Conservation (phyloP, 1,140 invertebrate species). For the Zaprionus capensis region DNA sequence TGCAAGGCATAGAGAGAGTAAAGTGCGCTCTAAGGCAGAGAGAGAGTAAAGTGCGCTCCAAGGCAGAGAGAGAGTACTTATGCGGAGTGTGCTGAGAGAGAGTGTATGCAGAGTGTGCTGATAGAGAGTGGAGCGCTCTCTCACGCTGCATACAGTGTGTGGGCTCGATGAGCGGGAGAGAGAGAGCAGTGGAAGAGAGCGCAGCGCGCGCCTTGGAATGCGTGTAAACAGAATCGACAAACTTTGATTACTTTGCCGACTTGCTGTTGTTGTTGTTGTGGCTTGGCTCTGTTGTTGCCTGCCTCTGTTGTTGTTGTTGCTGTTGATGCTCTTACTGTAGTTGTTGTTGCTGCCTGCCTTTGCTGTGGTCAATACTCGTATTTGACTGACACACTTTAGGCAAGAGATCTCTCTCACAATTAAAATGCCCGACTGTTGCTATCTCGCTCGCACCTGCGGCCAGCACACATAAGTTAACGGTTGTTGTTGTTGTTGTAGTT, state of each 20-base stretch:
- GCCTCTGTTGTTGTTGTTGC: conserved; percentile 13
- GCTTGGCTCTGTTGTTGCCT: conserved; percentile 1
- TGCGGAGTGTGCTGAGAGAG: too few relatives aligned
- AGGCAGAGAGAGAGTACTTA: background rate
- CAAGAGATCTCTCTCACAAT: conserved; percentile 13
- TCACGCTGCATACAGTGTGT: background rate
- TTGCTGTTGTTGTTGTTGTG: background rate
- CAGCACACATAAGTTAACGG: conserved; percentile 34
- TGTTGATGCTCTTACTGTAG: background rate
- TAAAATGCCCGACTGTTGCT: background rate
- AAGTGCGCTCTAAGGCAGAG: too few relatives aligned
- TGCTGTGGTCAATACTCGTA: conserved; percentile 55
- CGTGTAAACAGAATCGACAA: conserved; percentile 22
- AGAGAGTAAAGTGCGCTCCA: too few relatives aligned
- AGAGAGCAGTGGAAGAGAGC: background rate
- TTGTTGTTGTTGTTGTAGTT: conserved; percentile 7
- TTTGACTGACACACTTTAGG: conserved; percentile 56
- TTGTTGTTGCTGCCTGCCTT: background rate
- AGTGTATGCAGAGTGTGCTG: background rate
- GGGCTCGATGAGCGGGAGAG: background rate
- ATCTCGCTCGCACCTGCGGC: background rate
- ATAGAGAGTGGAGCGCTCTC: background rate
- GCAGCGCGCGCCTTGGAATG: conserved; percentile 9
- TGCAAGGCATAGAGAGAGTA: background rate
- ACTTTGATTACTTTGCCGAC: conserved; percentile 13